Evolutionary conservation across 2,113 vertebrate species (phyloP).

Genomic region (Loxodonta africana): DNA sequence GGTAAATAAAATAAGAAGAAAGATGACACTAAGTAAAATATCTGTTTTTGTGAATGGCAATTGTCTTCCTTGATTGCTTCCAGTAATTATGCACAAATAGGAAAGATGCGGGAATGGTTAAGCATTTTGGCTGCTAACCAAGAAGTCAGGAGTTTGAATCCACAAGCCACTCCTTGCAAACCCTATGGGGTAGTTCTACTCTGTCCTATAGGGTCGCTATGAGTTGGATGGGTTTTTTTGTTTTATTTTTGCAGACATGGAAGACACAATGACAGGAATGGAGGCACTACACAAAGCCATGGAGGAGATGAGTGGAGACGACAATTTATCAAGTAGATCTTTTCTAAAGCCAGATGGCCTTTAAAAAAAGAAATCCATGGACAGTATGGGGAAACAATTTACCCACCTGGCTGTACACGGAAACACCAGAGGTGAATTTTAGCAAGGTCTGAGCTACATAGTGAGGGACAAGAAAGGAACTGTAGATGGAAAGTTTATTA

Average conservation of each 20-base stretch:
- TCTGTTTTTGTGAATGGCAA: neutral
- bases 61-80: neutral
- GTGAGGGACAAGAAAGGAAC: neutral
- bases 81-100: neutral
- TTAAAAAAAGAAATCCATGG: neutral
- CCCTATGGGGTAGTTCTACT: too few species aligned
- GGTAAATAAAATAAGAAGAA: neutral
- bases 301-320: neutral
- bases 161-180: too few species aligned
- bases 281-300: neutral
- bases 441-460: neutral
- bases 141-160: too few species aligned
- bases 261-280: neutral
- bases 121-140: too few species aligned
- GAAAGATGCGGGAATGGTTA: too few species aligned
- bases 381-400: neutral
- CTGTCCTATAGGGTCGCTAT: too few species aligned
- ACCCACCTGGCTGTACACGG: neutral
- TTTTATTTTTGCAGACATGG: neutral
- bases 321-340: neutral
- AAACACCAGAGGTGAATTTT: neutral
- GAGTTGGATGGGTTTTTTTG: too few species aligned
- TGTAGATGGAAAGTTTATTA: neutral
- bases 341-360: conserved; percentile 2
- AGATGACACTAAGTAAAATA: neutral